These are phyloP conservation scores for Labeo calbasu DNA, from an alignment of 2,797 vertebrate species.

Conservation along the genomic window DNA sequence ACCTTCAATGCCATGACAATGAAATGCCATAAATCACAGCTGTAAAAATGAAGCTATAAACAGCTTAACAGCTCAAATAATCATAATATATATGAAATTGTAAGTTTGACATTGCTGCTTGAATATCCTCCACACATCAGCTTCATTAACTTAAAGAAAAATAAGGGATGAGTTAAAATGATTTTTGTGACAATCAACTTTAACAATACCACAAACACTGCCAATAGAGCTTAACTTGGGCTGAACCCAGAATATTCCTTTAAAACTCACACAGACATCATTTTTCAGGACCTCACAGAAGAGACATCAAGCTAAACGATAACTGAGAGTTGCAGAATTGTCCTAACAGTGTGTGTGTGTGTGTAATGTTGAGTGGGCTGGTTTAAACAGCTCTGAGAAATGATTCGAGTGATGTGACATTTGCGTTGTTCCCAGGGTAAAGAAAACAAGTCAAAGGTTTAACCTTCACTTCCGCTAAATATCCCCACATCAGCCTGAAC, in stretches of 20 bases:
- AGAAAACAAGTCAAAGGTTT: conserved; percentile 74
- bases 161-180: background rate
- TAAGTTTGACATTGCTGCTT: background rate
- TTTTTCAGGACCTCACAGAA: background rate
- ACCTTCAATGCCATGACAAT: background rate
- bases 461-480: conserved; percentile 77
- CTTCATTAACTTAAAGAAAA: background rate
- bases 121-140: background rate
- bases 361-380: conserved; percentile 22
- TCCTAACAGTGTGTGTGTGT: background rate
- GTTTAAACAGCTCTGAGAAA: conserved; percentile 28
- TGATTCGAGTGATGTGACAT: conserved; percentile 67
- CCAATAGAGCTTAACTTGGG: background rate
- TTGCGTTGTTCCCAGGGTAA: conserved; percentile 66
- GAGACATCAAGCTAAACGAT: conserved; percentile 8
- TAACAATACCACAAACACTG: background rate
- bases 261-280: background rate
- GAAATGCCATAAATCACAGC: background rate
- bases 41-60: background rate
- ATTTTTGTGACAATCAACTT: background rate
- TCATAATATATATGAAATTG: background rate
- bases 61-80: background rate
- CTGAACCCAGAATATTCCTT: background rate
- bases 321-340: background rate
- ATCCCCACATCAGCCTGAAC: conserved; percentile 70